phyloP scores from a whole-genome alignment of 2,113 vertebrate genomes.

The Stegastes partitus region DNA sequence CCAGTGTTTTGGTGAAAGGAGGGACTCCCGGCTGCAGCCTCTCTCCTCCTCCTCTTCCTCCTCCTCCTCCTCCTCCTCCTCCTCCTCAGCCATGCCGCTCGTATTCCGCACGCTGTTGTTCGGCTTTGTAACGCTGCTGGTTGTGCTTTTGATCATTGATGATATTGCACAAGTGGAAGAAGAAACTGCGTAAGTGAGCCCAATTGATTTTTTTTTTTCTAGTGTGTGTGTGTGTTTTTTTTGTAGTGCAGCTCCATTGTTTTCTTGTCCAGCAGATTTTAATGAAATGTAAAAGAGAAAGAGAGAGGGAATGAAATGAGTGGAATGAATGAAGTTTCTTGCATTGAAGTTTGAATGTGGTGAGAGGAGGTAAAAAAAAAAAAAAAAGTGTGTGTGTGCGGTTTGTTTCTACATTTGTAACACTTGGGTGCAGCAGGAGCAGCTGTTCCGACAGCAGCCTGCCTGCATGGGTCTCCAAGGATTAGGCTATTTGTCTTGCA shows the following conservation, averaged over 20 bases:
- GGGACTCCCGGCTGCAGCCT: constrained; percentile 35
- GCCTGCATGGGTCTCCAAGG: constrained; percentile 66
- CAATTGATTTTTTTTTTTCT: not conserved
- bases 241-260: constrained; percentile 38
- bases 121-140: constrained; percentile 89
- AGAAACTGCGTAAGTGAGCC: constrained; percentile 88
- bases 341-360: constrained; percentile 36
- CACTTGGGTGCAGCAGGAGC: constrained; percentile 66
- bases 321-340: constrained; percentile 21
- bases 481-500: constrained; percentile 74
- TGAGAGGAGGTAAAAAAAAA: no score
- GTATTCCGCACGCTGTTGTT: constrained; percentile 90
- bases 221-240: not conserved
- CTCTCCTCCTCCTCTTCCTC: constrained; percentile 2
- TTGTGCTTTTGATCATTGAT: constrained; percentile 89
- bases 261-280: constrained; percentile 23
- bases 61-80: not conserved
- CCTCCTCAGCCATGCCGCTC: constrained; percentile 86
- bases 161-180: constrained; percentile 93
- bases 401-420: constrained; percentile 53
- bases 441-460: constrained; percentile 69
- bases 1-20: constrained; percentile 31
- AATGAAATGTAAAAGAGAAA: not conserved
- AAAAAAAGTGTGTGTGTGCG: constrained; percentile 3
- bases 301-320: not conserved